Percentiles rank a stretch among this genome's conserved stretches.
phyloP scores from a whole-genome alignment of 2,888 invertebrate genomes.

The Erebia ligea region DNA sequence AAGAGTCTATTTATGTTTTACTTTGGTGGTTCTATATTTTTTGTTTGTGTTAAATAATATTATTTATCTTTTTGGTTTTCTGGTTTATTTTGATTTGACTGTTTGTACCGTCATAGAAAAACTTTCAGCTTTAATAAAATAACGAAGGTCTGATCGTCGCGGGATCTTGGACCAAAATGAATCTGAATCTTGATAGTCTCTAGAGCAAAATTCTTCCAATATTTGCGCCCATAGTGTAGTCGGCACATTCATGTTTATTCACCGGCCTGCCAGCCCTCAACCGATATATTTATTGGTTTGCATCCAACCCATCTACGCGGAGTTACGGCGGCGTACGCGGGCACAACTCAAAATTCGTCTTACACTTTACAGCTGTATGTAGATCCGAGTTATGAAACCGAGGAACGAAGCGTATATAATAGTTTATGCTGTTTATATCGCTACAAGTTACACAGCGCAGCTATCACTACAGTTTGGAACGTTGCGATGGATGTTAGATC shows the following conservation, averaged over 20 bases:
- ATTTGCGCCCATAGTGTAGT: conserved; percentile 38
- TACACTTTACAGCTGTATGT: conserved; percentile 69
- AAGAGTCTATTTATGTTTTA: not conserved
- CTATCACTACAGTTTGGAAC: not conserved
- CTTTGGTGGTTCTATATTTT: no score
- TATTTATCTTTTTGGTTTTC: no score
- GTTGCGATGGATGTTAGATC: no score
- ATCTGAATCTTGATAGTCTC: no score
- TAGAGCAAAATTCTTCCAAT: not conserved
- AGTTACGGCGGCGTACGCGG: conserved; percentile 52
- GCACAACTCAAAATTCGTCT: conserved; percentile 65
- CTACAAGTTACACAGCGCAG: not conserved
- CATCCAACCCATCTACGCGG: conserved; percentile 63
- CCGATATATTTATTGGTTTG: conserved; percentile 74
- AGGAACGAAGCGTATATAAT: conserved; percentile 23
- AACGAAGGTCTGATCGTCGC: no score
- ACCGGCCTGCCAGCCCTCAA: conserved; percentile 57
- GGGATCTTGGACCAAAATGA: no score
- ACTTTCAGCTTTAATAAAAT: no score
- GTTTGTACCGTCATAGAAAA: no score
- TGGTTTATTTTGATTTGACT: no score
- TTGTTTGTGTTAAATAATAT: conserved; percentile 5
- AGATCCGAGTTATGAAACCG: conserved; percentile 47
- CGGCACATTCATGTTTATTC: conserved; percentile 52
- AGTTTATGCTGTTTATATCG: conserved; percentile 33